Evolutionary conservation across 2,113 vertebrate genomes (phyloP), one percentile per base, ranked within the genome.

Genomic region (Paratilapia polleni): DNA sequence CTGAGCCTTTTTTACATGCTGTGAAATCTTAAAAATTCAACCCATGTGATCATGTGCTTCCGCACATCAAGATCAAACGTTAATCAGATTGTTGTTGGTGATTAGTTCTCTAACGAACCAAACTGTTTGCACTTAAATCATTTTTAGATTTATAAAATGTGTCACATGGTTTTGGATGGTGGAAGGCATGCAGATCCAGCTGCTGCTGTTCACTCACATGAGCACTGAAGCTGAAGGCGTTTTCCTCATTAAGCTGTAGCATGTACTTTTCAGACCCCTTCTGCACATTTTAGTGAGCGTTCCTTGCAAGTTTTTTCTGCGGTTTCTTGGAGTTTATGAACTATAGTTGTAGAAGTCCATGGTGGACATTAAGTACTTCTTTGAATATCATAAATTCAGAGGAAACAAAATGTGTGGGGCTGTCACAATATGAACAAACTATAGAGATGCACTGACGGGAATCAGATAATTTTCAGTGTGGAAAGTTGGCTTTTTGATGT

Each of bases 81-180:
- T 73, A 78, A 77, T 62, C 63, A 6, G 73, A 82, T 84, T 64
- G 75, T 58, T 41, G 52, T 61, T 38, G 52, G 31, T 59, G 56
- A 19, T 77, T 60, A 22, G 13, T 76, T 38, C 47, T 12, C 19
- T 76, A 12, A 36, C 26, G n/a, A 14, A 2, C 0, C 36, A 19
- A 68, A 49, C 38, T 11, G 14, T 68, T 66, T 5, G 31, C n/a
- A 11, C 31, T 63, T 63, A 31, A 0, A 14, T 63, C 1, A 22
- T 63, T 38, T 63, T 11, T 38, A 20, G 34, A 22, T 59, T 59
- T 26, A 26, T 63, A 38, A 63, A 0, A 12, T 0, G 19, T 41
- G 34, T 41, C 62, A 24, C 4, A 1, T 41, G 22, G 62, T 22
- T 64, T 64, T 64, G 36, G n/a, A 36, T 41, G 36, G 20, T 36